Conservation (phyloP, 1,140 invertebrate genomes). For the Andrena cerasifolii region DNA sequence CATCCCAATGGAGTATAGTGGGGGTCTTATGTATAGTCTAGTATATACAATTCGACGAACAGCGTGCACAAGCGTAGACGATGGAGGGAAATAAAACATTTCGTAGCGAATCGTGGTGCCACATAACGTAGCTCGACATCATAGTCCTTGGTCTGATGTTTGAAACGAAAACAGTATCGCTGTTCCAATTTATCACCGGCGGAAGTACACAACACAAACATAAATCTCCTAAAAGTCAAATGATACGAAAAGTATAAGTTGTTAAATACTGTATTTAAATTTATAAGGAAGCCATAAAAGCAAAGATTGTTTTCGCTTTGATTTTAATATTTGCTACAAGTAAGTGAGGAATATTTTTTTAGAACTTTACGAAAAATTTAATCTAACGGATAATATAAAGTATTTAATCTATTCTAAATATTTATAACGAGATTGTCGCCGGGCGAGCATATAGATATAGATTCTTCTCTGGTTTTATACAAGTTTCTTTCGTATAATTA, state of each 20-base stretch:
- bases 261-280: background rate
- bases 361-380: background rate
- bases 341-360: slow-evolving; percentile 24
- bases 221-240: background rate
- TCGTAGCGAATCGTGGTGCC: background rate
- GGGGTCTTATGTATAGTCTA: slow-evolving; percentile 2
- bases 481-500: background rate
- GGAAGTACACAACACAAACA: slow-evolving; percentile 22
- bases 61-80: background rate
- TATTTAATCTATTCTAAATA: background rate
- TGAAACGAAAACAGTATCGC: slow-evolving; percentile 15
- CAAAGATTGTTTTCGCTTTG: background rate
- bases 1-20: background rate
- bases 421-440: background rate
- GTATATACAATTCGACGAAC: slow-evolving; percentile 14
- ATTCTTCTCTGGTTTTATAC: background rate
- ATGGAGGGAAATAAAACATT: slow-evolving; percentile 4
- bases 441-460: too few species aligned
- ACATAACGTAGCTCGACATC: background rate
- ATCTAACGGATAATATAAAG: background rate
- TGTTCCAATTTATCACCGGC: background rate
- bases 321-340: slow-evolving; percentile 30
- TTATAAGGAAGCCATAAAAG: background rate
- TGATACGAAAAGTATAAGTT: background rate
- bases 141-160: slow-evolving; percentile 7